Conservation (phyloP, 2,113 vertebrate species). For the Spheniscus mendiculus region DNA sequence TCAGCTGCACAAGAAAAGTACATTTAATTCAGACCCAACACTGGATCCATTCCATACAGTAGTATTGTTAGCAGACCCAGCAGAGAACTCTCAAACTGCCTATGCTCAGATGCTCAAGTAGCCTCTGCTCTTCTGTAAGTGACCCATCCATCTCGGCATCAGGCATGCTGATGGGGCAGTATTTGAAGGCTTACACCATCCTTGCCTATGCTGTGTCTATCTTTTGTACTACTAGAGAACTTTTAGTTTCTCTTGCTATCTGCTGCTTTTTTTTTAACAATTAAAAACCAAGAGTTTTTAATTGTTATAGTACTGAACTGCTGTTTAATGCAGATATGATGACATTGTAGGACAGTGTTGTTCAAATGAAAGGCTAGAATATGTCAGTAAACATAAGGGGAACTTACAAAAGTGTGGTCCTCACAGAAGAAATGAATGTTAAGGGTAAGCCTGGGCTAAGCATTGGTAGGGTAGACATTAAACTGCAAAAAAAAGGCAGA, state of each 20-base stretch:
- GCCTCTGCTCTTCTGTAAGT: not conserved
- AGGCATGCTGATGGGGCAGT: not conserved
- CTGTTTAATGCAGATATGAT: not conserved
- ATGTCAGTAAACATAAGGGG: not conserved
- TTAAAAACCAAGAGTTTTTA: too few relatives aligned
- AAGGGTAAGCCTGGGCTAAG: not conserved
- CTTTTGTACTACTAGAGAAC: not conserved
- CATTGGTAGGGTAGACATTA: not conserved
- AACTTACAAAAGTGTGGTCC: not conserved
- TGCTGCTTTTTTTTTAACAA: not conserved
- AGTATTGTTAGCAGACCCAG: not conserved
- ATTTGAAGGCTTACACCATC: not conserved
- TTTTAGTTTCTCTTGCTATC: not conserved
- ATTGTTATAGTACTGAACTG: too few relatives aligned
- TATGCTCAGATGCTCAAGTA: not conserved
- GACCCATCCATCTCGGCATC: accelerated
- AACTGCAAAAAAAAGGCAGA: not conserved
- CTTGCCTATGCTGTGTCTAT: not conserved
- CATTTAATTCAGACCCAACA: not conserved
- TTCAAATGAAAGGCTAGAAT: not conserved
- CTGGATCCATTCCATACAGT: not conserved
- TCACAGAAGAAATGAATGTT: not conserved
- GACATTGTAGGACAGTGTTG: not conserved
- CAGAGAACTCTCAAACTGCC: not conserved
- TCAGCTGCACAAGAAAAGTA: not conserved